Evolutionary conservation across 2,797 vertebrate species (phyloP), one percentile per base, ranked within the genome.

Genomic region (Nyctalus aviator): DNA sequence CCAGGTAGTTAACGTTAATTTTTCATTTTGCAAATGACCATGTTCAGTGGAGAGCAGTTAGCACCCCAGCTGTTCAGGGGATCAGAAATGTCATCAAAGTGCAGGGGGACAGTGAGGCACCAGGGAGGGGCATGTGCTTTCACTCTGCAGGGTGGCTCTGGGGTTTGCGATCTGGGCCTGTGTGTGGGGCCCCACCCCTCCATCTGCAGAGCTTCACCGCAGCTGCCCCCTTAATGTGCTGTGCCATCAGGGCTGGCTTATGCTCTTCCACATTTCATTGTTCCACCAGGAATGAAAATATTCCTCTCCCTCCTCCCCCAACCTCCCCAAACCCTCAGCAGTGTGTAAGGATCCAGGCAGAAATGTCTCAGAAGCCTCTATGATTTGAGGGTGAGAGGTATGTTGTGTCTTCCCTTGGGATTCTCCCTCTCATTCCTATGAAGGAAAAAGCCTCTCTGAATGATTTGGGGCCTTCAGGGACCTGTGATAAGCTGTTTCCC

Each of bases 361-460:
- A 37, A 44, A 78, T 9, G 7, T 37, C 37, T 2, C 21, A 44
- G 35, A 77, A 30, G n/a, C 66, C 1, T 3, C 44, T 66, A 46
- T 8, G 5, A 57, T 57, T 84, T 17, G 0, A 8, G 48, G 30
- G 35, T 46, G 32, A 50, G 32, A 57, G n/a, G 14, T 44, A 57
- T 37, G 15, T 14, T 25, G 8, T 30, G 25, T 27, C 32, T 64
- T 87, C 87, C 35, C 14, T 48, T 44, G 27, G 21, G 87, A 8
- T 0, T 30, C 5, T 27, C 37, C 8, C 41, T 37, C 41, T 93
- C 68, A 44, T 62, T 81, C 30, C n/a, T 9, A 84, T 46, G 73
- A 73, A 79, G 83, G 84, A 68, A 90, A 85, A 81, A 11, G 2
- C 13, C 82, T 46, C 32, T 77, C 7, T 82, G 91, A 66, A 55